phyloP scores from a whole-genome alignment of 2,888 invertebrate genomes.

The Lepidochrysops patricia region DNA sequence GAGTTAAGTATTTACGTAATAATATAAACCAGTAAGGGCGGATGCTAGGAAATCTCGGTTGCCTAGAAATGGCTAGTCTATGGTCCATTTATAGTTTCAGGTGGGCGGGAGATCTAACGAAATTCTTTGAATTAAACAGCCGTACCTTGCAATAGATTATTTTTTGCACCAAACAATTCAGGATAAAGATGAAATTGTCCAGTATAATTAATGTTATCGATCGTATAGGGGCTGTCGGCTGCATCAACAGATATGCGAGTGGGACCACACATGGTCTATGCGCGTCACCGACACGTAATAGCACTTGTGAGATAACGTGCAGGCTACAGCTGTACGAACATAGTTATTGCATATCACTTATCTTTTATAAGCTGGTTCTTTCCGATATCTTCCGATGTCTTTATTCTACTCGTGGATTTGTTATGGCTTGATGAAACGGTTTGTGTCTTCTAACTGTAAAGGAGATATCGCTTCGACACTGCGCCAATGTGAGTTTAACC shows the following conservation, averaged over 20 bases:
- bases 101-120: background rate
- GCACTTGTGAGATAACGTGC: conserved; percentile 13
- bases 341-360: background rate
- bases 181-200: background rate
- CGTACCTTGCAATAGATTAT: too few relatives aligned
- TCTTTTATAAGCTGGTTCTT: background rate
- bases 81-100: background rate
- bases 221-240: background rate
- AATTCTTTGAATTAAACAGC: background rate
- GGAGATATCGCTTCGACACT: too few relatives aligned
- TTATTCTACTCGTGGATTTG: too few relatives aligned
- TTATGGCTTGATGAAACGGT: too few relatives aligned
- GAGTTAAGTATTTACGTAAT: conserved; percentile 1
- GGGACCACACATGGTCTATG: background rate
- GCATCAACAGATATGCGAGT: background rate
- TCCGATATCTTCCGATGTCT: too few relatives aligned
- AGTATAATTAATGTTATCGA: background rate
- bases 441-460: too few relatives aligned
- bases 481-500: too few relatives aligned
- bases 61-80: background rate
- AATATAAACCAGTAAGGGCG: conserved; percentile 7
- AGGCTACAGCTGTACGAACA: conserved; percentile 13
- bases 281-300: conserved; percentile 7
- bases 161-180: too few relatives aligned
- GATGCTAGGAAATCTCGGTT: background rate